These are phyloP conservation scores for Papilio machaon DNA, from an alignment of 1,140 invertebrate genomes.

Conservation along the genomic window DNA sequence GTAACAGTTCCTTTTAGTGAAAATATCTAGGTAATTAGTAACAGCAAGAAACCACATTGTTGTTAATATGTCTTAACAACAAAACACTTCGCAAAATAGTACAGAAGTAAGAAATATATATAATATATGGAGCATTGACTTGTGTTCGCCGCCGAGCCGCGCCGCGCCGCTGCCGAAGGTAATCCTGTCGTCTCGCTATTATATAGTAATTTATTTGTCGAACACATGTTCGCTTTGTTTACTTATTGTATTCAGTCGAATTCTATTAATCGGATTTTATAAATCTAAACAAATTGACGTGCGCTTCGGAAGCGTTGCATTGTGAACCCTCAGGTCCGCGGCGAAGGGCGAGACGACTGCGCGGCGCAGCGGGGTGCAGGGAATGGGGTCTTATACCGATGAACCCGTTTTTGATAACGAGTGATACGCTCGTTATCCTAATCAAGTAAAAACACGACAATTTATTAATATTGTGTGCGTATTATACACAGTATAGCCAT, in stretches of 20 bases:
- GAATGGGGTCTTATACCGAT: conserved; percentile 11
- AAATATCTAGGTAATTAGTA: too few species aligned
- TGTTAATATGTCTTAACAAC: too few species aligned
- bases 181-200: not conserved
- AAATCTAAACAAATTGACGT: conserved; percentile 28
- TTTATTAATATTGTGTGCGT: not conserved
- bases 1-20: too few species aligned
- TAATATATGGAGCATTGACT: not conserved
- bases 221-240: conserved; percentile 24
- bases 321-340: not conserved
- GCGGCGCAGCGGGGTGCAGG: not conserved
- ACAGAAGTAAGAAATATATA: too few species aligned
- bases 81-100: too few species aligned
- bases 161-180: not conserved
- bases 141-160: not conserved
- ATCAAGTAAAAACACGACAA: conserved; percentile 30
- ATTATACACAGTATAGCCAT: conserved; percentile 40
- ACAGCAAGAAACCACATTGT: too few species aligned
- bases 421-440: conserved; percentile 40
- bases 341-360: not conserved
- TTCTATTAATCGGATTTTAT: conserved; percentile 42
- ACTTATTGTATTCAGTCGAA: conserved; percentile 38
- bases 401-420: conserved; percentile 39
- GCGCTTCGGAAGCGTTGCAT: not conserved
- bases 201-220: not conserved